phyloP scores from a whole-genome alignment of 1,140 invertebrate species.

The Sipha flava region DNA sequence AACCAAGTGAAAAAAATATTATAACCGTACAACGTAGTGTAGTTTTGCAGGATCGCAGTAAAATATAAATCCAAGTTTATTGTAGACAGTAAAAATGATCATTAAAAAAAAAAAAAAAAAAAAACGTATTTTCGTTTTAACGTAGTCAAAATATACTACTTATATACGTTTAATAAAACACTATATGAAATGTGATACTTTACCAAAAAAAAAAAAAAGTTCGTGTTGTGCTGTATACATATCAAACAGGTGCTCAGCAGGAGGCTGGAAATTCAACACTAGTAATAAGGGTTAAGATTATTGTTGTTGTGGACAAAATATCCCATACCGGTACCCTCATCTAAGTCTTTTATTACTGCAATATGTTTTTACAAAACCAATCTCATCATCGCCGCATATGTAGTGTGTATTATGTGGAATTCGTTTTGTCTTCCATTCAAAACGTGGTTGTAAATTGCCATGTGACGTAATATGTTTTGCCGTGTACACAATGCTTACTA shows the following conservation, averaged over 20 bases:
- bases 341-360: not conserved
- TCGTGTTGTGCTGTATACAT: not conserved
- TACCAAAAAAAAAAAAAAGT: not conserved
- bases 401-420: not conserved
- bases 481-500: not conserved
- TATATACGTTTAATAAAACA: not conserved
- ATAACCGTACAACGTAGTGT: too few relatives aligned
- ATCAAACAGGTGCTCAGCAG: conserved; percentile 6
- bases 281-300: not conserved
- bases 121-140: not conserved
- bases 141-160: not conserved
- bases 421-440: not conserved
- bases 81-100: too few relatives aligned
- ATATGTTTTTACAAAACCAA: not conserved
- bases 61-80: too few relatives aligned
- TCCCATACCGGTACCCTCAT: conserved; percentile 13
- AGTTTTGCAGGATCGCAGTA: too few relatives aligned
- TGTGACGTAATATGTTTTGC: not conserved
- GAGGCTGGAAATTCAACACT: not conserved
- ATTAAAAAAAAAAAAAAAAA: too few relatives aligned
- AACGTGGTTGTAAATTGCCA: not conserved
- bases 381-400: not conserved
- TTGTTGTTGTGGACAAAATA: not conserved
- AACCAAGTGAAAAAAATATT: too few relatives aligned
- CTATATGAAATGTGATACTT: not conserved